These are phyloP conservation scores for Mustelus asterias DNA, from an alignment of 2,113 vertebrate genomes.

Conservation along the genomic window DNA sequence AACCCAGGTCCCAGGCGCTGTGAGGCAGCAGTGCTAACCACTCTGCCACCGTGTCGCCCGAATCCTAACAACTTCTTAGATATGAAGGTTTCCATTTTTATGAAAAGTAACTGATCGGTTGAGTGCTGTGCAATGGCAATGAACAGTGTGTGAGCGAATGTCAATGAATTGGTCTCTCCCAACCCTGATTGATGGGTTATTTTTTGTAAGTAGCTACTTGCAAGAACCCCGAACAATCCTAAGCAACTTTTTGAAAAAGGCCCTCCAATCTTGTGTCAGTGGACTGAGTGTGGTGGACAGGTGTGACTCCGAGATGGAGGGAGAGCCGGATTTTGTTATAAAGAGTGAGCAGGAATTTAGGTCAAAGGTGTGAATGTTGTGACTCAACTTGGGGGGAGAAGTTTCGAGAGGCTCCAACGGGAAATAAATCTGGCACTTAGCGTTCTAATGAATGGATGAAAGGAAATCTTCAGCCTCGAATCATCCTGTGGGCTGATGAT, in stretches of 20 bases:
- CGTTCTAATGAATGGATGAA: neutral
- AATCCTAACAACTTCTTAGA: neutral
- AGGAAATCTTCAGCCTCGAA: neutral
- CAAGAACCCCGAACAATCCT: neutral
- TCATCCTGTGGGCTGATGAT: conserved; percentile 16
- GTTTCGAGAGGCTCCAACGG: neutral
- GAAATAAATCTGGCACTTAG: neutral
- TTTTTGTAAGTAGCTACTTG: neutral
- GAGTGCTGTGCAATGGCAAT: neutral
- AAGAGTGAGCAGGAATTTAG: neutral
- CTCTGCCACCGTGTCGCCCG: too few relatives aligned
- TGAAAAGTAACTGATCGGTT: neutral
- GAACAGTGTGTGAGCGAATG: too few relatives aligned
- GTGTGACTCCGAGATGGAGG: neutral
- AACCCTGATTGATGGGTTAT: neutral
- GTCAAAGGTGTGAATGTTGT: neutral
- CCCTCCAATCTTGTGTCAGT: neutral
- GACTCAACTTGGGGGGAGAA: neutral
- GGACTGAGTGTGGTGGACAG: neutral
- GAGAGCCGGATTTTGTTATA: neutral
- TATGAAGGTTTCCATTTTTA: neutral
- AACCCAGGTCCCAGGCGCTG: too few relatives aligned
- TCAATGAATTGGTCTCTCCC: neutral
- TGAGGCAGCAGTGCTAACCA: too few relatives aligned
- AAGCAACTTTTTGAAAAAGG: neutral